Evolutionary conservation across 1,140 invertebrate genomes (phyloP).

Genomic region (Sitophilus oryzae): DNA sequence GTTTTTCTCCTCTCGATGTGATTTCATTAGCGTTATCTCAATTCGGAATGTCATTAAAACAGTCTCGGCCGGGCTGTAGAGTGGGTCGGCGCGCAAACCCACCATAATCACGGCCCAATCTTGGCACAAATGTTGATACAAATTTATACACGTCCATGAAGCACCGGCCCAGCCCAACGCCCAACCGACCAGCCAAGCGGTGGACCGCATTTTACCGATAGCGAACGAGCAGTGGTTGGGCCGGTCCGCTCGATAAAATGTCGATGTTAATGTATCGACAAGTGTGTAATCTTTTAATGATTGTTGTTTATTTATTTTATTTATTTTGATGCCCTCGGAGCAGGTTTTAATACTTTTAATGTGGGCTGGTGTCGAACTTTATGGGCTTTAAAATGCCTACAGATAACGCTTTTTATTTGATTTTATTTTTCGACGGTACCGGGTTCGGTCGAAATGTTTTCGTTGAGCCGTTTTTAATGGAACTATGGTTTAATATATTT

Average conservation of each 20-base stretch:
- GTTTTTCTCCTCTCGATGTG: no score
- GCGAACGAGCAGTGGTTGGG: background rate
- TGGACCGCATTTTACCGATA: background rate
- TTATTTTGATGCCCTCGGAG: slow-evolving; percentile 34
- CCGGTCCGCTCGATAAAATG: slow-evolving; percentile 34
- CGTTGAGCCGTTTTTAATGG: no score
- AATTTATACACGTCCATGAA: slow-evolving; percentile 42
- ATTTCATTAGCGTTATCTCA: background rate
- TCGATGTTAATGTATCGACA: slow-evolving; percentile 42
- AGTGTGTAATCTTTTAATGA: slow-evolving; percentile 43
- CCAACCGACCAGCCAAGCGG: slow-evolving; percentile 22
- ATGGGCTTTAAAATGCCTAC: slow-evolving; percentile 35
- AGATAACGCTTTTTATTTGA: slow-evolving; percentile 11
- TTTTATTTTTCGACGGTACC: slow-evolving; percentile 3
- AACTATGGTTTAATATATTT: no score
- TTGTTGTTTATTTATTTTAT: slow-evolving; percentile 39
- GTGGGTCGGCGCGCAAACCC: slow-evolving; percentile 38
- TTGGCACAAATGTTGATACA: slow-evolving; percentile 39
- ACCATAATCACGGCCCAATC: slow-evolving; percentile 40
- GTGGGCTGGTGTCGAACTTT: slow-evolving; percentile 34
- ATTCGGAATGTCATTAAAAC: background rate
- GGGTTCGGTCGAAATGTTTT: no score
- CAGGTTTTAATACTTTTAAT: slow-evolving; percentile 37
- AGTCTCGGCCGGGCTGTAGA: slow-evolving; percentile 17
- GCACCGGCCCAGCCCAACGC: slow-evolving; percentile 36